Conservation (phyloP, 2,113 vertebrate species). For the Equus quagga region DNA sequence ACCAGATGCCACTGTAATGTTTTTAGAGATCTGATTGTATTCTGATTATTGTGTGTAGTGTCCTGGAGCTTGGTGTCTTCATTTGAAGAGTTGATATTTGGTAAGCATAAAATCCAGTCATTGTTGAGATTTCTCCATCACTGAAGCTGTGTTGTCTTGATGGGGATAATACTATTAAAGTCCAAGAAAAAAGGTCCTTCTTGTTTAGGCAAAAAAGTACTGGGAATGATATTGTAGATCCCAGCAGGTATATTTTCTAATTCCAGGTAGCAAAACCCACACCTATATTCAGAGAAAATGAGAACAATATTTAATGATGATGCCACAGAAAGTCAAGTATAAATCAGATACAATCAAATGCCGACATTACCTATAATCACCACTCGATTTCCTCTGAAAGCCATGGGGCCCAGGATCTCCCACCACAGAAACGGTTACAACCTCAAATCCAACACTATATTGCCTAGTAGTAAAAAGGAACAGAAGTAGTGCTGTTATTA, state of each 20-base stretch:
- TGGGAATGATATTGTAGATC: slow-evolving; percentile 96
- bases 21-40: not conserved
- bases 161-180: slow-evolving; percentile 90
- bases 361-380: slow-evolving; percentile 95
- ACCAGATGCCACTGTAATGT: slow-evolving; percentile 25
- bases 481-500: not conserved
- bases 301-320: slow-evolving; percentile 17
- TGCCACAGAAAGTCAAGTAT: not conserved
- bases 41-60: not conserved
- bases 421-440: slow-evolving; percentile 90
- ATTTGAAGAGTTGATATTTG: not conserved
- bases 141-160: slow-evolving; percentile 95
- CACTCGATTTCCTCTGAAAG: slow-evolving; percentile 94
- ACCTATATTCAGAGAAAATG: slow-evolving; percentile 86
- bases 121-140: slow-evolving; percentile 83
- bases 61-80: slow-evolving; percentile 17
- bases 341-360: not conserved
- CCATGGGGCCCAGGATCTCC: slow-evolving; percentile 91
- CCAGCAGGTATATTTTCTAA: slow-evolving; percentile 92
- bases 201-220: slow-evolving; percentile 97
- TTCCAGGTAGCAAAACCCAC: slow-evolving; percentile 98
- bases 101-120: not conserved
- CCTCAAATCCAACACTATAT: slow-evolving; percentile 97
- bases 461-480: slow-evolving; percentile 85
- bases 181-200: slow-evolving; percentile 99